These are phyloP conservation scores for Macrosteles quadrilineatus DNA, from an alignment of 1,140 invertebrate genomes.

Conservation along the genomic window DNA sequence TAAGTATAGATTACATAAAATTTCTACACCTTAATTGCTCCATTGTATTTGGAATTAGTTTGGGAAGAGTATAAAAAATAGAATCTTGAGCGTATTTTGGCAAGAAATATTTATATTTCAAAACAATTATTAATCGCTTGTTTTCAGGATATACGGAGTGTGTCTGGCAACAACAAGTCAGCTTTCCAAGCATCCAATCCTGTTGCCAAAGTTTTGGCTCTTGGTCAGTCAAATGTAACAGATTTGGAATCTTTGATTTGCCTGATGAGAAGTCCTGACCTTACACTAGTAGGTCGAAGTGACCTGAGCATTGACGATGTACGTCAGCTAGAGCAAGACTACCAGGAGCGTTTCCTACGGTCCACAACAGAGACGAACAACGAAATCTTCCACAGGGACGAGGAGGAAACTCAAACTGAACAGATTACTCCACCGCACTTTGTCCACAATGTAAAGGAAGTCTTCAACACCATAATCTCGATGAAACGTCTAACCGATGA, in stretches of 20 bases:
- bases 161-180: conserved; percentile 33
- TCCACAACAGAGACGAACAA: conserved; percentile 52
- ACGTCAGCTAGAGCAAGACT: not conserved
- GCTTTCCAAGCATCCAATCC: conserved; percentile 31
- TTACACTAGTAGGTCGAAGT: conserved; percentile 61
- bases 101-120: no score
- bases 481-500: not conserved
- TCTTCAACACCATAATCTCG: conserved; percentile 11
- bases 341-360: conserved; percentile 47
- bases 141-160: conserved; percentile 27
- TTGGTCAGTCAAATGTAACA: conserved; percentile 56
- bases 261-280: conserved; percentile 63
- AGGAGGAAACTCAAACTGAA: not conserved
- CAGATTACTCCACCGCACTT: conserved; percentile 1
- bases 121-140: no score
- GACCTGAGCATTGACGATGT: conserved; percentile 58
- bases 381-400: conserved; percentile 9
- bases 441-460: conserved; percentile 8
- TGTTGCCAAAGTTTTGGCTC: conserved; percentile 47
- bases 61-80: no score
- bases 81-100: no score
- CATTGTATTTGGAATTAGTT: no score
- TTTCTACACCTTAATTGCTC: no score
- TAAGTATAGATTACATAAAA: no score
- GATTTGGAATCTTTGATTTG: conserved; percentile 56